These are phyloP conservation scores for Muscicapa striata DNA, from an alignment of 2,797 vertebrate genomes.

Conservation along the genomic window DNA sequence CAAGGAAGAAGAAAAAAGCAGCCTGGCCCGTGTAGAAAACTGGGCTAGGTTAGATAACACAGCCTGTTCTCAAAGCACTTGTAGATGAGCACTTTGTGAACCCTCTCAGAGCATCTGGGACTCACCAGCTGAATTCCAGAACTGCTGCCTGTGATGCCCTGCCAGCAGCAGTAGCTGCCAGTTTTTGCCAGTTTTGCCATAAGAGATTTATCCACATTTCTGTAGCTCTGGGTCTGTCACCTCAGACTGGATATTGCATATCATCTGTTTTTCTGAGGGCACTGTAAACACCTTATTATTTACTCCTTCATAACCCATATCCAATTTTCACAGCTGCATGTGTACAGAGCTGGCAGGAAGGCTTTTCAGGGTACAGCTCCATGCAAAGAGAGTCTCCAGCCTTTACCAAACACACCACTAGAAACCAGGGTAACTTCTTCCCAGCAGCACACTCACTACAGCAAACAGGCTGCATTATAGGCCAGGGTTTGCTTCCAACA, in stretches of 20 bases:
- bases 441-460: background rate
- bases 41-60: background rate
- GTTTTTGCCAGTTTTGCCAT: background rate
- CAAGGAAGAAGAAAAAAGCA: background rate
- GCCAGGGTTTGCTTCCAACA: background rate
- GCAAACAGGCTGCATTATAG: background rate
- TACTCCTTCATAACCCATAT: background rate
- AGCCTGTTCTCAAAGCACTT: background rate
- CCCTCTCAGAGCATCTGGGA: background rate
- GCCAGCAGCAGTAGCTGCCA: background rate
- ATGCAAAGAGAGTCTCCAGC: accelerated
- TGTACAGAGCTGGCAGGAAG: background rate
- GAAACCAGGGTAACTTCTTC: background rate
- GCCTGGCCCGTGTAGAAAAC: background rate
- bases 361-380: background rate
- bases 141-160: background rate
- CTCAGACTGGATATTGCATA: accelerated
- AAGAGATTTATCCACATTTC: background rate
- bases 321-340: background rate
- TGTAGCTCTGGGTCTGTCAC: background rate
- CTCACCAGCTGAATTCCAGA: background rate
- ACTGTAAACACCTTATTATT: background rate
- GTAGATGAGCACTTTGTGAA: background rate
- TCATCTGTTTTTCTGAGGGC: background rate
- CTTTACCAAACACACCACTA: background rate